Conservation (phyloP, 2,797 vertebrate genomes). For the Micropoecilia bifurca region DNA sequence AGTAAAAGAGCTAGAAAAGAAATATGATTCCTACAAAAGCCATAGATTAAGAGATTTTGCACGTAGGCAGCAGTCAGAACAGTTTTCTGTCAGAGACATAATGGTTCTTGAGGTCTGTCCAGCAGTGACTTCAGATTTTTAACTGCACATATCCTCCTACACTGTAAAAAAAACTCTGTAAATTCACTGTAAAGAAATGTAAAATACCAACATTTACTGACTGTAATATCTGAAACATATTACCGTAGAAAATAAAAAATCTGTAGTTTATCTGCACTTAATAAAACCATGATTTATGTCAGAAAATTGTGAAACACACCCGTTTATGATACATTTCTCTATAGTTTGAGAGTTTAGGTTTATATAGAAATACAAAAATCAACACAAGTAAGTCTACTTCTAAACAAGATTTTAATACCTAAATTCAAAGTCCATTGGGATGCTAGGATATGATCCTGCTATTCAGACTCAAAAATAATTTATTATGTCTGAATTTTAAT, state of each 20-base stretch:
- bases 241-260: too few species aligned
- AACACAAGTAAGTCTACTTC: background rate
- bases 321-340: too few species aligned
- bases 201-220: too few species aligned
- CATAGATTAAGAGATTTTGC: slow-evolving; percentile 32
- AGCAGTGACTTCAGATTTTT: slow-evolving; percentile 49
- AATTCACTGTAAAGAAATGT: too few species aligned
- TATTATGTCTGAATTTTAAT: background rate
- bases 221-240: too few species aligned
- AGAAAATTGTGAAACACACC: background rate
- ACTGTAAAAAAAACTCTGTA: too few species aligned
- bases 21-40: slow-evolving; percentile 15
- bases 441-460: background rate
- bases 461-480: background rate
- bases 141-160: slow-evolving; percentile 28
- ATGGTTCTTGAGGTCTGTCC: slow-evolving; percentile 35
- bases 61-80: slow-evolving; percentile 32
- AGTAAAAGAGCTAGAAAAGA: slow-evolving; percentile 31
- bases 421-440: background rate
- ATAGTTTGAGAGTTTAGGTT: background rate
- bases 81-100: slow-evolving; percentile 36
- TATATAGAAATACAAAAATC: background rate
- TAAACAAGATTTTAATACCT: background rate
- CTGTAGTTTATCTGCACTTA: background rate
- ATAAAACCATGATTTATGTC: background rate